Evolutionary conservation across 2,797 vertebrate genomes (phyloP), one percentile per base, ranked within the genome.

Genomic region (Rhincodon typus): DNA sequence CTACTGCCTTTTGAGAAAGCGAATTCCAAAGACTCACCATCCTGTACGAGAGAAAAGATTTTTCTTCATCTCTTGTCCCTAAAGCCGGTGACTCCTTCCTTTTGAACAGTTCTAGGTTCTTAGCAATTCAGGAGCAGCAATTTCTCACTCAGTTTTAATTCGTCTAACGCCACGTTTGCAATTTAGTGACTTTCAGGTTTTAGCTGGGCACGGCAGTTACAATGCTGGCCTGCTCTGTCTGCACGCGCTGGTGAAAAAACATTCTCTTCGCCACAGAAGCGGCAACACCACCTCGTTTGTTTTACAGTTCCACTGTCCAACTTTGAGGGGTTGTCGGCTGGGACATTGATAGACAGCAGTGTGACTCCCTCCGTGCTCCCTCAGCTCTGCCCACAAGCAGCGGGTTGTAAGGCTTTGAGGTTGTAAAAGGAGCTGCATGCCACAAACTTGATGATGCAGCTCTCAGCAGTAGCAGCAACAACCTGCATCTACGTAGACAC

Each of bases 101-200:
- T 12, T 62, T 10, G 57, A 62, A 12, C 57, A 10, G 57, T 62
- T 62, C 12, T 62, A 10, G 12, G 13, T 10, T 10, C 57, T 62
- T 62, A 12, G 7, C 57, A 62, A 62, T 62, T 62, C 57, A 62
- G 70, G 70, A 72, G 70, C 70, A 27, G 70, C 23, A 70, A 70
- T 72, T 21, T 15, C 70, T 72, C 25, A 27, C 27, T 72, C 70
- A 72, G 27, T 72, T 72, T 25, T 72, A 7, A 8, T 27, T 72
- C 25, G 0, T 70, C 69, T 70, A 23, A 23, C 69, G 27, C 19
- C 69, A 70, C 2, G 0, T 8, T 72, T 72, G 70, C 27, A 27
- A 27, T 72, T 27, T 72, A 27, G 34, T 77, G 27, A 77, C 30
- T 12, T 96, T 96, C 96, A 96, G 96, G 96, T 96, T 96, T 96